phyloP scores from a whole-genome alignment of 2,113 vertebrate species.

The Pterocles burchelli region DNA sequence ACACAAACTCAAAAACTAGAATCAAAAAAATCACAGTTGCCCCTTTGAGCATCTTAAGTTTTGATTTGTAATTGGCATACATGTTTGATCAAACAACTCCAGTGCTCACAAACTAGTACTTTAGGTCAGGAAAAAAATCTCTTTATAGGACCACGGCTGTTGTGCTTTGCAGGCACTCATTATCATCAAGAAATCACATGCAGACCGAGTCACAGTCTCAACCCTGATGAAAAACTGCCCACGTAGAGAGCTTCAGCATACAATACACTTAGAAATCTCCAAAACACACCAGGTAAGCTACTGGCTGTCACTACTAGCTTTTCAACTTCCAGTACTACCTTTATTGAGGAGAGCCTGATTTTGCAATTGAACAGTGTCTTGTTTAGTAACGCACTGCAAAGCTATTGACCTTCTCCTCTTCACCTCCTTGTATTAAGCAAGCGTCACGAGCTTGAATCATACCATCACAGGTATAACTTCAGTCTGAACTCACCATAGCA shows the following conservation, averaged over 20 bases:
- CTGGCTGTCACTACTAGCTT: background rate
- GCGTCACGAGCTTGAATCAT: background rate
- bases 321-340: background rate
- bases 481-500: background rate
- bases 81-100: background rate
- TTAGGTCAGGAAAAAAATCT: background rate
- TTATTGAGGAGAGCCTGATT: background rate
- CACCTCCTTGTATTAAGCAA: background rate
- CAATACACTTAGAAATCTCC: background rate
- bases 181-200: background rate
- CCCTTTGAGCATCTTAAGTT: background rate
- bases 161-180: background rate
- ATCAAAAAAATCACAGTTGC: background rate
- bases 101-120: background rate
- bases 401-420: background rate
- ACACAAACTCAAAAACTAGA: background rate
- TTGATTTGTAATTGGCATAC: no score
- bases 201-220: background rate
- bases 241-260: background rate
- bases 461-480: background rate
- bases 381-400: background rate
- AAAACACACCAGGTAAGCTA: background rate
- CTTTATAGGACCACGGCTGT: background rate
- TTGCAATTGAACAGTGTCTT: background rate
- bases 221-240: background rate